A percentile compares a stretch with the other conserved stretches of the same genome.
phyloP scores from a whole-genome alignment of 2,888 invertebrate species.

The Caenorhabditis afra region DNA sequence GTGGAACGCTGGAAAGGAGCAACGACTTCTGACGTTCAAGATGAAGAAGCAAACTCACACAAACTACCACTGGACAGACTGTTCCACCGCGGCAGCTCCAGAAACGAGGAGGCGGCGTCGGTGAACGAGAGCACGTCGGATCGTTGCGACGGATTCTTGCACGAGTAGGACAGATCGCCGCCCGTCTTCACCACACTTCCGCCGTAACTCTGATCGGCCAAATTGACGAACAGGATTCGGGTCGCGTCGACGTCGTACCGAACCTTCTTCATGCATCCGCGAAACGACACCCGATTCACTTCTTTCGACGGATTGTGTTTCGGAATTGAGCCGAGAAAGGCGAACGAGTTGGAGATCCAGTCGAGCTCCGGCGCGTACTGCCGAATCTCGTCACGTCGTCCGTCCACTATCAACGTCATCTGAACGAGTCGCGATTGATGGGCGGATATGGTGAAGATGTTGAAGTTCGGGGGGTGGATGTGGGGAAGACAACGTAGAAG shows the following conservation, averaged over 20 bases:
- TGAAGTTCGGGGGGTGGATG: not conserved
- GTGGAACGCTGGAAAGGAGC: slow-evolving; percentile 82
- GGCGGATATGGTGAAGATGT: not conserved
- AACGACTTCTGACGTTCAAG: not conserved
- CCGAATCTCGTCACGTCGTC: slow-evolving; percentile 75
- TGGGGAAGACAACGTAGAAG: slow-evolving; percentile 17
- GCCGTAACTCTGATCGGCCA: slow-evolving; percentile 79
- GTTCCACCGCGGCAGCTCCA: slow-evolving; percentile 77
- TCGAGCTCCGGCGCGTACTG: slow-evolving; percentile 77
- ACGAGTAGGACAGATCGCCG: slow-evolving; percentile 78
- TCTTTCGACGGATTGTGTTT: slow-evolving; percentile 56
- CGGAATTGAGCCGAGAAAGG: slow-evolving; percentile 72
- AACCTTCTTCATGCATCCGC: slow-evolving; percentile 78
- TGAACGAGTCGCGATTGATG: slow-evolving; percentile 53
- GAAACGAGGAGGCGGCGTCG: slow-evolving; percentile 59
- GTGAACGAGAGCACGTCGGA: slow-evolving; percentile 78
- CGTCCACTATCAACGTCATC: slow-evolving; percentile 79
- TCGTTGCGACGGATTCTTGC: slow-evolving; percentile 69
- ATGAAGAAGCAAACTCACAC: too few relatives aligned
- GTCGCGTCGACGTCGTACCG: slow-evolving; percentile 76
- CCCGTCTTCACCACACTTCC: slow-evolving; percentile 71
- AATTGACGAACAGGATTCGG: slow-evolving; percentile 74
- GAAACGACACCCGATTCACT: slow-evolving; percentile 68
- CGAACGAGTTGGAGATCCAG: slow-evolving; percentile 75
- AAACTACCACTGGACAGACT: slow-evolving; percentile 76